Conservation (phyloP, 2,113 vertebrate genomes). For the Hippocampus abdominalis region DNA sequence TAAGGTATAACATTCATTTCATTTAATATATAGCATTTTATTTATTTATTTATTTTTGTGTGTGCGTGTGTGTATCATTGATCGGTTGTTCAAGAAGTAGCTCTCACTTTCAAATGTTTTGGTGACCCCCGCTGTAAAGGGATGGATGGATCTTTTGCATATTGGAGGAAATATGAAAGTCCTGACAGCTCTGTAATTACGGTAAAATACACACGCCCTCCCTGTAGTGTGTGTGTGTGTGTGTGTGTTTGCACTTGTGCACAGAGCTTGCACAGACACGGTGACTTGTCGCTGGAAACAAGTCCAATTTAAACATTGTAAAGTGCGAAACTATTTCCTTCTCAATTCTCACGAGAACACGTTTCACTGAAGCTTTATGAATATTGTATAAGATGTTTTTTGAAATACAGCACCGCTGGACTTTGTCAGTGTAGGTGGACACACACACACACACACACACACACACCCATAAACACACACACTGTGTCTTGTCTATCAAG, state of each 20-base stretch:
- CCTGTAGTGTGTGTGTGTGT: not conserved
- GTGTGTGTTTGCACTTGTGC: constrained; percentile 1
- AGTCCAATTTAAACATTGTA: not conserved
- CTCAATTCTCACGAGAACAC: not conserved
- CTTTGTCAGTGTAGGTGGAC: not conserved
- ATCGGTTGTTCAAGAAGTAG: too few relatives aligned
- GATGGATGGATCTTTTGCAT: not conserved
- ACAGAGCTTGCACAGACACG: not conserved
- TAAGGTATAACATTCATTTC: too few relatives aligned
- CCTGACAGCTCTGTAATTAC: not conserved
- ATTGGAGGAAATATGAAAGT: not conserved
- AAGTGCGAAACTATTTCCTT: not conserved
- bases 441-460: not conserved
- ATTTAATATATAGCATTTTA: too few relatives aligned
- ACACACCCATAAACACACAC: constrained; percentile 1
- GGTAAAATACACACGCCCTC: not conserved
- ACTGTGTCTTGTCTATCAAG: constrained; percentile 34
- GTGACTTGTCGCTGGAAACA: not conserved
- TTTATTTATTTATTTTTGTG: too few relatives aligned
- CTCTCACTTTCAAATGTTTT: too few relatives aligned
- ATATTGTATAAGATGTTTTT: too few relatives aligned
- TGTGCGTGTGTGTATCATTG: too few relatives aligned
- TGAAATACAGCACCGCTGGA: not conserved
- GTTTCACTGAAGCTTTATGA: not conserved
- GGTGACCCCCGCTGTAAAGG: not conserved